Evolutionary conservation across 2,888 invertebrate species (phyloP), one percentile per base, ranked within the genome.

Genomic region (Meandrusa payeni): DNA sequence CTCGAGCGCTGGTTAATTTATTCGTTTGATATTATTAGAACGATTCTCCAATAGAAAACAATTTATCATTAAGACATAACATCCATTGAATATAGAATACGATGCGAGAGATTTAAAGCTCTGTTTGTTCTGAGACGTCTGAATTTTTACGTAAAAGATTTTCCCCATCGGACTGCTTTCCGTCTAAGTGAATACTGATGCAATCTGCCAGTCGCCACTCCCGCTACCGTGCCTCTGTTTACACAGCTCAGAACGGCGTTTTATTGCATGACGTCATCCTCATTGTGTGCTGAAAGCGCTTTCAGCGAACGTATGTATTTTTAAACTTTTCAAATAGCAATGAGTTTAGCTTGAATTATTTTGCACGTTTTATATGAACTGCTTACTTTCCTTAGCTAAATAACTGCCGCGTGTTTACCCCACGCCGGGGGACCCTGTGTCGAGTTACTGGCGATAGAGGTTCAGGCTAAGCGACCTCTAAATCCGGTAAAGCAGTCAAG

Each of bases 151-250:
- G 24, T 7, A 23, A 42, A 24, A 42, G 22, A 36, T 42, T 43
- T 24, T 34, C n/a, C 23, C 11, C 10, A 23, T 29, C 22, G 29
- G n/a, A 26, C 29, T 39, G 33, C 17, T 39, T 31, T 23, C 39
- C 23, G 28, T 37, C 31, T 44, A 44, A 44, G 44, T 44, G 44
- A 38, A 44, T 39, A 38, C 38, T 44, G 38, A 44, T 44, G 38
- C 44, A 33, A 38, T 44, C 38, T 41, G 41, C 27, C 15, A 12
- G 20, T 4, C 36, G 11, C 38, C 38, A 11, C 15, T 33, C 32
- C 44, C 24, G 22, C 9, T 5, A 6, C 28, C 7, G 12, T 37
- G 24, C 31, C 31, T 9, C 19, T 43, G 42, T 43, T 43, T 43
- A 31, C 42, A 23, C 31, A 22, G 12, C 5, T 29, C 37, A 12